These are phyloP conservation scores for Probosciger aterrimus DNA, from an alignment of 2,113 vertebrate genomes.

Conservation along the genomic window DNA sequence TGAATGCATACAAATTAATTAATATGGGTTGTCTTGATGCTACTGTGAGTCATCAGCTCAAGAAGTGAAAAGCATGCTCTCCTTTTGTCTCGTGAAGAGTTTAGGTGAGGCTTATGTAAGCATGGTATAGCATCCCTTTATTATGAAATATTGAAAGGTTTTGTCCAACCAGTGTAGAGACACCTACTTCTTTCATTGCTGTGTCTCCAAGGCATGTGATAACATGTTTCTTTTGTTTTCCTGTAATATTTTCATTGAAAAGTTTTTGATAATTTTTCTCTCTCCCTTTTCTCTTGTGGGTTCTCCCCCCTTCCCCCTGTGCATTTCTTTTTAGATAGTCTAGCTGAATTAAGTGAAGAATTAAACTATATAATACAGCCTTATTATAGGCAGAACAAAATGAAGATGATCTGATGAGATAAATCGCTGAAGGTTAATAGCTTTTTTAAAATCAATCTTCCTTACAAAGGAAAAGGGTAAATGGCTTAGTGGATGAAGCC, in stretches of 20 bases:
- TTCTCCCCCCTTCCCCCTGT: neutral
- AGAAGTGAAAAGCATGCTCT: constrained; percentile 23
- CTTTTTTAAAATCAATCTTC: constrained; percentile 82
- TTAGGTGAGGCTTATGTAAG: neutral
- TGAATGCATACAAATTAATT: constrained; percentile 32
- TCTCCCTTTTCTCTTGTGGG: neutral
- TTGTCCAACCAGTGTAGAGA: neutral
- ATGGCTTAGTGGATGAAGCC: constrained; percentile 77
- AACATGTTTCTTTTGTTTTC: constrained; percentile 46
- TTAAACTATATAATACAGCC: constrained; percentile 69
- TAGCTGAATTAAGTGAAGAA: constrained; percentile 67
- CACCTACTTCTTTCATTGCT: neutral
- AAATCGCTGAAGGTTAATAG: constrained; percentile 81
- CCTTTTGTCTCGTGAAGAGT: constrained; percentile 28
- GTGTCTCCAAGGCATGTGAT: neutral
- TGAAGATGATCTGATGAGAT: constrained; percentile 80
- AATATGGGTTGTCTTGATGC: constrained; percentile 19
- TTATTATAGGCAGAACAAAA: constrained; percentile 76
- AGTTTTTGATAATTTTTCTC: constrained; percentile 46
- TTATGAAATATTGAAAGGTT: neutral
- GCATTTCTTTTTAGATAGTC: constrained; percentile 49
- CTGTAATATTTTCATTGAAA: constrained; percentile 44
- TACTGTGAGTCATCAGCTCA: neutral
- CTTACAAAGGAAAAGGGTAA: constrained; percentile 80
- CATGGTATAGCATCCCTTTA: neutral